phyloP scores from a whole-genome alignment of 2,797 vertebrate species.

The Delichon dasypus region DNA sequence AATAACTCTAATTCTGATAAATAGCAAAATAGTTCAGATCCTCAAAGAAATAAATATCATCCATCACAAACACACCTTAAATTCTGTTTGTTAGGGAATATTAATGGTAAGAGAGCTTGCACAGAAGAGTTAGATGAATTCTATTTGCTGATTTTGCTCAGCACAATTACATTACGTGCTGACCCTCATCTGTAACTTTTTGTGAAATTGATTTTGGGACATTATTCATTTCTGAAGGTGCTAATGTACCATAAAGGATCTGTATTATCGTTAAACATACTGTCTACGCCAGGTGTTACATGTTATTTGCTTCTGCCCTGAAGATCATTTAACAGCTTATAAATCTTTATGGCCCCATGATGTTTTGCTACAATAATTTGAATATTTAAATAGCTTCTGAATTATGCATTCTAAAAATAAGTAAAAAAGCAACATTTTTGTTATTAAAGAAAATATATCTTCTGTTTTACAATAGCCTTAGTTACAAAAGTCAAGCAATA shows the following conservation, averaged over 20 bases:
- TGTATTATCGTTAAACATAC: constrained; percentile 72
- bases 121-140: constrained; percentile 72
- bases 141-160: constrained; percentile 69
- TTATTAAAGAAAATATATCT: background rate
- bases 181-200: constrained; percentile 80
- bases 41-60: constrained; percentile 78
- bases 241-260: constrained; percentile 78
- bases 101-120: constrained; percentile 58
- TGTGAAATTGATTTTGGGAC: constrained; percentile 69
- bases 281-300: constrained; percentile 73
- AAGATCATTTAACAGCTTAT: constrained; percentile 70
- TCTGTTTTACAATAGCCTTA: background rate
- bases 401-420: constrained; percentile 4
- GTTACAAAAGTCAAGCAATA: background rate
- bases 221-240: constrained; percentile 79
- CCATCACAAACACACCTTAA: constrained; percentile 71
- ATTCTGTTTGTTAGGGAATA: constrained; percentile 75
- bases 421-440: background rate
- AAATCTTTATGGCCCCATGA: constrained; percentile 64
- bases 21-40: constrained; percentile 72
- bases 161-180: constrained; percentile 74
- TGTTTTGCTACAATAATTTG: constrained; percentile 35
- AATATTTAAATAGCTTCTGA: constrained; percentile 31
- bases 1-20: constrained; percentile 77
- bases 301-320: constrained; percentile 67